A percentile compares a stretch with the other conserved stretches of the same genome.
phyloP scores from a whole-genome alignment of 1,140 invertebrate species.

The Drosophila sulfurigaster region DNA sequence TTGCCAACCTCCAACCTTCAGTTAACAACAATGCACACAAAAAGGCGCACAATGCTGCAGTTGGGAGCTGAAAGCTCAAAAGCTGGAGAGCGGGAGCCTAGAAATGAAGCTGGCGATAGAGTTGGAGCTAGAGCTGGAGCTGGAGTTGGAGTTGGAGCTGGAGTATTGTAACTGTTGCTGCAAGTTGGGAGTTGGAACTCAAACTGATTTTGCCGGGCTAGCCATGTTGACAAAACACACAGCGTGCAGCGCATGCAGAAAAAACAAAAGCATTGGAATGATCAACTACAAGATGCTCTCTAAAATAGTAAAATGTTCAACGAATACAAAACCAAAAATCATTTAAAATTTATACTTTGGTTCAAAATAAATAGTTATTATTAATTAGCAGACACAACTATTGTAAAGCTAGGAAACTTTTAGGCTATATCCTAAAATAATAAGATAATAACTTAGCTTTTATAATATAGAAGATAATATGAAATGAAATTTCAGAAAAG shows the following conservation, averaged over 20 bases:
- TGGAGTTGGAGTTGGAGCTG: slow-evolving; percentile 18
- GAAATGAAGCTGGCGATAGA: neutral
- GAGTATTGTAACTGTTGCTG: slow-evolving; percentile 17
- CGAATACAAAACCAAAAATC: no score
- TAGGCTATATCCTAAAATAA: no score
- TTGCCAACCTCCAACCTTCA: slow-evolving; percentile 8
- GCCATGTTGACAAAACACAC: slow-evolving; percentile 72
- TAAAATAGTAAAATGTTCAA: neutral
- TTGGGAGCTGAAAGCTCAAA: slow-evolving; percentile 3
- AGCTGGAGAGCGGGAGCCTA: slow-evolving; percentile 2
- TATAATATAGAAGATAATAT: no score
- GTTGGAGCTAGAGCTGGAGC: slow-evolving; percentile 2
- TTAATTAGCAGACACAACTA: no score
- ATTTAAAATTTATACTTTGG: no score
- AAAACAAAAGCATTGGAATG: neutral
- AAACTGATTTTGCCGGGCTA: slow-evolving; percentile 46
- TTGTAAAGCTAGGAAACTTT: no score
- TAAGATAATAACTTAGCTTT: no score
- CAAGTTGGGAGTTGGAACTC: slow-evolving; percentile 14
- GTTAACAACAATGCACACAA: slow-evolving; percentile 74
- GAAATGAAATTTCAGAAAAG: no score
- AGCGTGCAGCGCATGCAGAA: slow-evolving; percentile 28
- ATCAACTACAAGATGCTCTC: neutral
- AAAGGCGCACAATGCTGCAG: slow-evolving; percentile 67
- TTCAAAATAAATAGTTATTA: no score